phyloP scores from a whole-genome alignment of 2,797 vertebrate species.

The Hippoglossus hippoglossus region DNA sequence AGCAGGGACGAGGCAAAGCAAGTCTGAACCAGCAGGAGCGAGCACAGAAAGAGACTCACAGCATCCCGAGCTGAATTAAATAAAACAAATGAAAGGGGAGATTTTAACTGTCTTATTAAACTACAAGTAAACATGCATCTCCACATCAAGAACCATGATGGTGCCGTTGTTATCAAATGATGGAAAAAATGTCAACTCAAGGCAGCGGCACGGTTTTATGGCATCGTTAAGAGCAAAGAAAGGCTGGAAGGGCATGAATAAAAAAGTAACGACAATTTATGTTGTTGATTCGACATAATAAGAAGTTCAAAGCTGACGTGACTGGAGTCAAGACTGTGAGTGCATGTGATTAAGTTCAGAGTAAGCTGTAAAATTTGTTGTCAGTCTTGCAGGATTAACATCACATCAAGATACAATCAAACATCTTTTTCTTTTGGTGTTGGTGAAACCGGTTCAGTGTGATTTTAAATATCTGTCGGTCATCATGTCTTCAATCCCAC shows the following conservation, averaged over 20 bases:
- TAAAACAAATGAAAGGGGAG: slow-evolving; percentile 23
- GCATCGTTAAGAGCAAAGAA: slow-evolving; percentile 8
- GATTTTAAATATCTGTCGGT: neutral
- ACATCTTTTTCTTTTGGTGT: slow-evolving; percentile 25
- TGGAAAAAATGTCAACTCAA: slow-evolving; percentile 19
- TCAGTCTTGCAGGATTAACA: slow-evolving; percentile 7
- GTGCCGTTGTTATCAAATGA: neutral
- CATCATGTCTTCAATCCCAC: neutral
- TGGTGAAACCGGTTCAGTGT: slow-evolving; percentile 13
- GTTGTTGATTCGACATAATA: neutral
- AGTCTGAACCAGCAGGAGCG: slow-evolving; percentile 28
- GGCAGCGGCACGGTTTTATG: slow-evolving; percentile 24
- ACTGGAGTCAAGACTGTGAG: neutral
- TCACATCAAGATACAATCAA: neutral
- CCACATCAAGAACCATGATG: slow-evolving; percentile 8
- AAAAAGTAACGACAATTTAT: slow-evolving; percentile 4
- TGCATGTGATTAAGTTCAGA: slow-evolving; percentile 2
- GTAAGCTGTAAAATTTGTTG: neutral
- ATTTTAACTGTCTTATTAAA: neutral
- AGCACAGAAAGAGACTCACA: slow-evolving; percentile 18
- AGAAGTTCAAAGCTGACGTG: neutral
- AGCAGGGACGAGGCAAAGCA: slow-evolving; percentile 29
- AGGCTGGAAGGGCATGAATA: slow-evolving; percentile 6
- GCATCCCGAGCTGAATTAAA: slow-evolving; percentile 35
- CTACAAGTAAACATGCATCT: neutral